Percentiles rank a stretch among this genome's conserved stretches.
These are phyloP conservation scores for Epistrophe eligans DNA, from an alignment of 2,888 invertebrate species.

Conservation along the genomic window DNA sequence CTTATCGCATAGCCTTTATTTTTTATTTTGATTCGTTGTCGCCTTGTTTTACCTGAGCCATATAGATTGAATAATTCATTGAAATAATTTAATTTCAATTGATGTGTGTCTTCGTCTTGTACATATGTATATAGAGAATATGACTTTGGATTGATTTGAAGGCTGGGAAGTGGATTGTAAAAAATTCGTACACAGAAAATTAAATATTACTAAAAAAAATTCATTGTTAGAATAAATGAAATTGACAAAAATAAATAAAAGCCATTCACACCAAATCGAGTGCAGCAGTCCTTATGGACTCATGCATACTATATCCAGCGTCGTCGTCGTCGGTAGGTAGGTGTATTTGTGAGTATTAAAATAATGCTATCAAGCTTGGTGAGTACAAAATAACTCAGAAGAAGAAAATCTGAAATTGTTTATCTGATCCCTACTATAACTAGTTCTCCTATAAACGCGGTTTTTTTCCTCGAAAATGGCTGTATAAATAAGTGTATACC, in stretches of 20 bases:
- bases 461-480: no score
- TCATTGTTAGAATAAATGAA: not conserved
- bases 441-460: no score
- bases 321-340: no score
- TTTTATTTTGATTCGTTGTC: not conserved
- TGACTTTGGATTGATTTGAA: not conserved
- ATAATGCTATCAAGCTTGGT: no score
- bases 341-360: no score
- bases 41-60: slow-evolving; percentile 4
- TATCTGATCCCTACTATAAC: no score
- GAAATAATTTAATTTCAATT: slow-evolving; percentile 33
- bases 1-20: slow-evolving; percentile 8
- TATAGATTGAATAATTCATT: slow-evolving; percentile 52
- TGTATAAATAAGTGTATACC: no score
- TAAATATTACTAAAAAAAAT: not conserved
- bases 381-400: no score
- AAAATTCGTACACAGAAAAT: not conserved
- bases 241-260: not conserved
- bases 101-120: no score
- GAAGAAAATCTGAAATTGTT: no score
- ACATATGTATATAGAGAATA: not conserved
- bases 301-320: no score
- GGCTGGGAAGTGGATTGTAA: not conserved
- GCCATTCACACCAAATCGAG: not conserved
- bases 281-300: not conserved